Evolutionary conservation across 2,797 vertebrate genomes (phyloP).

Genomic region (Enteromius unitaeniatus): DNA sequence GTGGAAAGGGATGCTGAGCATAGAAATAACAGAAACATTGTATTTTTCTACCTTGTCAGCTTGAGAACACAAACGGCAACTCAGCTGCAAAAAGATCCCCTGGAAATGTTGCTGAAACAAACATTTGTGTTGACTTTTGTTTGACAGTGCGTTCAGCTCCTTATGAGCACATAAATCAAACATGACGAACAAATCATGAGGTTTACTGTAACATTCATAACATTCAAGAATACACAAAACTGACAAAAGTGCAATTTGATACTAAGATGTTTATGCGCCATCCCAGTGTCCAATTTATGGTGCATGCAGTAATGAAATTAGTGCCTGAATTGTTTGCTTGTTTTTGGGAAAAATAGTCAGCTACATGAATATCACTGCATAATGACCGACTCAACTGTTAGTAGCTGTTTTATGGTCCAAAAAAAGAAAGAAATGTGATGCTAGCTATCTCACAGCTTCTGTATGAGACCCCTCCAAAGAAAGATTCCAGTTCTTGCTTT

Average conservation of each 20-base stretch:
- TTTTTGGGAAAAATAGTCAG: constrained; percentile 1
- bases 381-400: constrained; percentile 15
- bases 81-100: background rate
- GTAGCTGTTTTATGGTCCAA: background rate
- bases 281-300: constrained; percentile 9
- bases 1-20: background rate
- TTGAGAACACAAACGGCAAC: constrained; percentile 4
- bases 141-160: constrained; percentile 41
- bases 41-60: background rate
- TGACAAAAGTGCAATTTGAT: constrained; percentile 7
- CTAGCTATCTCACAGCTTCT: constrained; percentile 34
- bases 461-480: constrained; percentile 15
- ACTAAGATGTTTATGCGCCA: constrained; percentile 37
- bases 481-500: constrained; percentile 13
- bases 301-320: constrained; percentile 13
- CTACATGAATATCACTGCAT: background rate
- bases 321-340: constrained; percentile 22
- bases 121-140: constrained; percentile 33
- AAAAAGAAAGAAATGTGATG: constrained; percentile 30
- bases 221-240: constrained; percentile 30
- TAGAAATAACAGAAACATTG: constrained; percentile 14
- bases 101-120: constrained; percentile 31
- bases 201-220: constrained; percentile 39
- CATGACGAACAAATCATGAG: constrained; percentile 33
- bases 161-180: constrained; percentile 18